These are phyloP conservation scores for Pyxicephalus adspersus DNA, from an alignment of 2,113 vertebrate species.

Conservation along the genomic window DNA sequence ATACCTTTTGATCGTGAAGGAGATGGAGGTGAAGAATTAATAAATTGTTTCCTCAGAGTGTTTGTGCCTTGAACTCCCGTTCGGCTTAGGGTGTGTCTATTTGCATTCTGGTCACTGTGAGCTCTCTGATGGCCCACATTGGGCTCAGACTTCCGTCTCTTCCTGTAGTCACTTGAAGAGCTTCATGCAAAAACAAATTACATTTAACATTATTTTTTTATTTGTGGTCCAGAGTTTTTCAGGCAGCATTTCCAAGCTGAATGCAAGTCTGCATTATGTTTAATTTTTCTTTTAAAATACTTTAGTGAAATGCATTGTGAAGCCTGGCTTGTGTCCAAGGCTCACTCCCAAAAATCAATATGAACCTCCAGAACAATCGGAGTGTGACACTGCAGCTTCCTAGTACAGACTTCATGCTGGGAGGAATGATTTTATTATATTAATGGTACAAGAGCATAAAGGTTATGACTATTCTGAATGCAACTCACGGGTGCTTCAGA, in stretches of 20 bases:
- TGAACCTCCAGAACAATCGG: background rate
- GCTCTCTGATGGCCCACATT: conserved; percentile 77
- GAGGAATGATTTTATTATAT: background rate
- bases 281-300: background rate
- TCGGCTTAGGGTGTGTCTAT: conserved; percentile 67
- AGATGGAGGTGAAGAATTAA: conserved; percentile 91
- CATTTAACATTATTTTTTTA: background rate
- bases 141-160: conserved; percentile 95
- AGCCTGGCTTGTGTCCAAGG: background rate
- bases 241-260: background rate
- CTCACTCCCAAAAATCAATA: background rate
- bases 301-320: background rate
- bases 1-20: conserved; percentile 93
- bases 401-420: background rate
- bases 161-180: conserved; percentile 88
- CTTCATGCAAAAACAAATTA: conserved; percentile 70
- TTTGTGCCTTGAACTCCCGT: conserved; percentile 75
- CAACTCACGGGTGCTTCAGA: no score
- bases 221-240: background rate
- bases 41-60: conserved; percentile 80
- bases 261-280: background rate
- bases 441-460: background rate
- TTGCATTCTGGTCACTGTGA: conserved; percentile 72
- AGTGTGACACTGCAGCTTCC: conserved; percentile 4
- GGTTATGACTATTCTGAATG: background rate